Evolutionary conservation across 2,888 invertebrate genomes (phyloP), one percentile per base, ranked within the genome.

Genomic region (Drosophila paramelanica): DNA sequence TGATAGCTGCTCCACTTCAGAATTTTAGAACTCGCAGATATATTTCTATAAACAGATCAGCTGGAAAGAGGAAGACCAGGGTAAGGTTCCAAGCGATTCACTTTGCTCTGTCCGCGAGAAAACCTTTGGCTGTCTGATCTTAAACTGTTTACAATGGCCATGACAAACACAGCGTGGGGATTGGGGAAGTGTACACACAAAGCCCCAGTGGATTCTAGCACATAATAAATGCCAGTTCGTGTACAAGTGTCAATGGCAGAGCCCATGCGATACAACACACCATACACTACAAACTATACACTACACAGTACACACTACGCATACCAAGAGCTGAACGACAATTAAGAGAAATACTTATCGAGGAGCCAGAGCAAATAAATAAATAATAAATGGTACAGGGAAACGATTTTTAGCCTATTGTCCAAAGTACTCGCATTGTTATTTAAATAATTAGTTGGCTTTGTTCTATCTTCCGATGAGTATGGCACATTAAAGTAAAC

Each of bases 91-190:
- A 27, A 49, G 14, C 49, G 27, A 33, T 36, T 41, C 45, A 83
- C 76, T 74, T 67, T 85, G 79, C 45, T 46, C 72, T 53, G 53
- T 23, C 39, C 38, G 31, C 31, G 31, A 31, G 10, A 59, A 59
- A 60, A 77, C 69, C 79, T 79, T 79, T 75, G 68, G 56, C 61
- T 53, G 67, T 62, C 61, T 33, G 64, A 67, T 66, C 73, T 87
- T 72, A 70, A 83, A 77, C 69, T 83, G 76, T 73, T 80, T 71
- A 76, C 84, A 80, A 79, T 83, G 76, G 71, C 82, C 84, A 45
- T 78, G 81, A 74, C 58, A 73, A 73, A 57, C 56, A 27, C 7
- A 20, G 20, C 46, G 49, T 31, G 56, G 36, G 36, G 13, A 59
- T 33, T 46, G 45, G 68, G 73, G 65, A 86, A 67, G 77, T 78